Percentiles rank a stretch among this genome's conserved stretches.
Conservation (phyloP, 2,797 vertebrate species). For the Etheostoma perlongum region DNA sequence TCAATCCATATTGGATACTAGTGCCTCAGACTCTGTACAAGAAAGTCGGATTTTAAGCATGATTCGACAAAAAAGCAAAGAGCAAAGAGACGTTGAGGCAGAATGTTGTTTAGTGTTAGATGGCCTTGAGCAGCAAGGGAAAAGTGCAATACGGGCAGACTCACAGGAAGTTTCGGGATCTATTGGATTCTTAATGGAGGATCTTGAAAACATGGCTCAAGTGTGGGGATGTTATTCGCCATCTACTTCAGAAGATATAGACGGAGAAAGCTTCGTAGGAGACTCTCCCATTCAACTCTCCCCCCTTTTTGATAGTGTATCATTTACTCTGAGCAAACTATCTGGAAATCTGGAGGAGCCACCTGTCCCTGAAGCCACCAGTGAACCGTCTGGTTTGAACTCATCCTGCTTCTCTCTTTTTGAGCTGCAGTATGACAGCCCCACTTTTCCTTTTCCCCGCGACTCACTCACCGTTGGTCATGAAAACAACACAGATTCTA, state of each 20-base stretch:
- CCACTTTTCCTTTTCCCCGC: conserved; percentile 94
- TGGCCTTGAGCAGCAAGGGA: conserved; percentile 95
- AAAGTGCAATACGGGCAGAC: conserved; percentile 99
- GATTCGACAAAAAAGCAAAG: conserved; percentile 98
- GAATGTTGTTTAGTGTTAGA: conserved; percentile 98
- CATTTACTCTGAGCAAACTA: conserved; percentile 89
- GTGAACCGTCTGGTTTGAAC: conserved; percentile 91
- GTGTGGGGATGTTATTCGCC: conserved; percentile 98
- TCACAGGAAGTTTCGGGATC: conserved; percentile 91
- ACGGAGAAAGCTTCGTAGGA: conserved; percentile 95
- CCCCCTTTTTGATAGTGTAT: conserved; percentile 90
- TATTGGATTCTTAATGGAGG: conserved; percentile 93
- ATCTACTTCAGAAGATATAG: conserved; percentile 95
- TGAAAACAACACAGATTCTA: conserved; percentile 92
- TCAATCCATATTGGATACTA: conserved; percentile 99
- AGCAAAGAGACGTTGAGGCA: conserved; percentile 94
- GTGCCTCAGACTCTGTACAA: conserved; percentile 99
- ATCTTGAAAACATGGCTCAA: conserved; percentile 95
- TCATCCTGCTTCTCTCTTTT: conserved; percentile 97
- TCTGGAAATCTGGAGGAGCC: conserved; percentile 89
- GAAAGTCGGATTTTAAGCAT: conserved; percentile 99
- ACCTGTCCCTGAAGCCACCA: conserved; percentile 88
- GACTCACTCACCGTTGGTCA: conserved; percentile 91
- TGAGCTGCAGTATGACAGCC: conserved; percentile 98
- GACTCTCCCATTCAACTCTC: conserved; percentile 94